Evolutionary conservation across 2,888 invertebrate species (phyloP).

Genomic region (Agrotis clavis): DNA sequence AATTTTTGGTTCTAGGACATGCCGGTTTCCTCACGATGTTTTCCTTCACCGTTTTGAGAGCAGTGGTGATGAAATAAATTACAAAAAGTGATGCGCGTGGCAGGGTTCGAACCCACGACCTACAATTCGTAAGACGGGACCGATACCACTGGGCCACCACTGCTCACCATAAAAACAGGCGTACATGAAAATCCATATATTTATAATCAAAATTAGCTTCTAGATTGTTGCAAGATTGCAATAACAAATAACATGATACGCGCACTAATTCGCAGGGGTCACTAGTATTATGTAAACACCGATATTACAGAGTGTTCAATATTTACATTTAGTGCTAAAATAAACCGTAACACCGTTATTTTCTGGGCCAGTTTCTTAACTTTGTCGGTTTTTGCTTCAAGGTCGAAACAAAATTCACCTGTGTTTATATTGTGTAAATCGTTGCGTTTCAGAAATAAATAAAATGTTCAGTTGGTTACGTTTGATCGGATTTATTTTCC

Average conservation of each 20-base stretch:
- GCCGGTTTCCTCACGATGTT: too few species aligned
- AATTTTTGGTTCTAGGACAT: too few species aligned
- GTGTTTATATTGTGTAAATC: conserved; percentile 42
- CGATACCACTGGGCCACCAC: too few species aligned
- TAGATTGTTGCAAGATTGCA: conserved; percentile 21
- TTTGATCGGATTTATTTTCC: conserved; percentile 10
- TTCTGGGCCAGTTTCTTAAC: conserved; percentile 42
- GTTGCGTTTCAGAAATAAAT: conserved; percentile 10
- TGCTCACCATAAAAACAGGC: too few species aligned
- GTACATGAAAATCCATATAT: too few species aligned
- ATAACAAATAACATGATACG: conserved; percentile 31
- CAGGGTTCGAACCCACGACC: too few species aligned
- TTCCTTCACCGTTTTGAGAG: too few species aligned
- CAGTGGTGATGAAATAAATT: too few species aligned
- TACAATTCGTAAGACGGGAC: too few species aligned
- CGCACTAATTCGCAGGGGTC: conserved; percentile 37
- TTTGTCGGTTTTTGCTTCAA: conserved; percentile 38
- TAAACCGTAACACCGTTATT: conserved; percentile 36
- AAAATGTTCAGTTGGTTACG: conserved; percentile 17
- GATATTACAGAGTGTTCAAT: conserved; percentile 52
- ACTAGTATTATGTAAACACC: conserved; percentile 50
- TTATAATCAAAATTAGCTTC: conserved; percentile 8
- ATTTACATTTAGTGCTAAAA: conserved; percentile 45
- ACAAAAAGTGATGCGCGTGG: too few species aligned
- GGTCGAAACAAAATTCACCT: conserved; percentile 42